Base-by-base conservation (phyloP, 2,113 vertebrate genomes). In the Bombycilla garrulus region DNA sequence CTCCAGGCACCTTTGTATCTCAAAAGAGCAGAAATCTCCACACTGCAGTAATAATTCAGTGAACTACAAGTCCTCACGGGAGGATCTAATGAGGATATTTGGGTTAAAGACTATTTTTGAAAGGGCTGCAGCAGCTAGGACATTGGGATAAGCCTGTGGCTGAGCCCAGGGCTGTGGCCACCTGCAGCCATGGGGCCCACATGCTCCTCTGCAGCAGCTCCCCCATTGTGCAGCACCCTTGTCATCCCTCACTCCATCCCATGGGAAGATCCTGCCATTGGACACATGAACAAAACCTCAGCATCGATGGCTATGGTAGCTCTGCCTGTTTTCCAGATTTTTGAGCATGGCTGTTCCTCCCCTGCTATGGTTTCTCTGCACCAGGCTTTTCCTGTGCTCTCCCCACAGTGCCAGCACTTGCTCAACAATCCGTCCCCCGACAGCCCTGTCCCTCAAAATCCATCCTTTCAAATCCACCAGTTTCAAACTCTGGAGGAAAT, bases 351-450 rank as follows among this genome's bases (percentile, higher is more conserved):
- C 60, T 40, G 6, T 31, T 67, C n/a, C 33, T 62, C 17, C 36
- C 33, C n/a, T 10, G 33, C 67, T 6, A 0, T 5, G 10, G 22
- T 10, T n/a, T 23, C 40, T 53, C 51, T 2, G 1, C 4, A 5
- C 8, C 3, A 35, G 62, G 21, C 7, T 10, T 24, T 64, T 72
- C 16, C 69, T 2, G 2, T 38, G 56, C 42, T 57, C 47, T 8
- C 42, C 3, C 24, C 4, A 23, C 40, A 20, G 5, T 0, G 0
- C 5, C 8, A 26, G 42, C 14, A 3, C 14, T 28, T 24, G 22
- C 82, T 60, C 1, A 0, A 9, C 0, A 0, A 15, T 19, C 11
- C 4, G 0, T 40, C 18, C 33, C 35, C 77, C 19, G 35, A 48
- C 51, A 44, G 48, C 44, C 71, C 21, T 1, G 6, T 20, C 62